Evolutionary conservation across 1,140 invertebrate genomes (phyloP).

Genomic region (Pachyrhynchus sulphureomaculatus): DNA sequence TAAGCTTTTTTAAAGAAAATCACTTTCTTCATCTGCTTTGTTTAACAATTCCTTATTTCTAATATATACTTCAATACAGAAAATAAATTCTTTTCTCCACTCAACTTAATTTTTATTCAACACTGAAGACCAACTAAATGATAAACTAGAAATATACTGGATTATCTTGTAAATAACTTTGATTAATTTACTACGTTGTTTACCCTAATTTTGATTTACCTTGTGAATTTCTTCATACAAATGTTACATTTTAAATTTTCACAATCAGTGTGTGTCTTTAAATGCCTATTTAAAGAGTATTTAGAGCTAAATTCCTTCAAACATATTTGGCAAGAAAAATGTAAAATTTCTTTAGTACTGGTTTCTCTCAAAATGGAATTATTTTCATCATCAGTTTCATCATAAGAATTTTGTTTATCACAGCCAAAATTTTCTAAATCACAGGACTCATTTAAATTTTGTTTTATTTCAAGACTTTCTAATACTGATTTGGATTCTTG

Average conservation of each 20-base stretch:
- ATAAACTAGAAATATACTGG: too few species aligned
- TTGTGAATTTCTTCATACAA: slow-evolving; percentile 38
- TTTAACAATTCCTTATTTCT: too few species aligned
- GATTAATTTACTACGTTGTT: too few species aligned
- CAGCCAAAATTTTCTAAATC: slow-evolving; percentile 17
- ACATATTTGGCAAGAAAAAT: slow-evolving; percentile 39
- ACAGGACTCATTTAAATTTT: slow-evolving; percentile 4
- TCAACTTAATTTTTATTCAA: too few species aligned
- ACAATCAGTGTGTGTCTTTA: slow-evolving; percentile 37
- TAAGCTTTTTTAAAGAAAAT: too few species aligned
- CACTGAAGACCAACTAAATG: too few species aligned
- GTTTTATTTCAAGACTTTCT: background rate
- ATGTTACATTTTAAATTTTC: slow-evolving; percentile 36
- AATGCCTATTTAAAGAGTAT: slow-evolving; percentile 37
- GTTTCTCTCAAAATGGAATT: background rate
- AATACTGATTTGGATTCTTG: background rate
- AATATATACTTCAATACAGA: too few species aligned
- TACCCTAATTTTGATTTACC: too few species aligned
- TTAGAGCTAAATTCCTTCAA: slow-evolving; percentile 39
- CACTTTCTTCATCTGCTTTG: too few species aligned
- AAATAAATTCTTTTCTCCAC: too few species aligned
- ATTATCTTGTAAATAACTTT: too few species aligned
- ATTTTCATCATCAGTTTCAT: background rate
- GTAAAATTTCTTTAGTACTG: background rate
- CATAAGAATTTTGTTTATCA: slow-evolving; percentile 11